Conservation (phyloP, 2,113 vertebrate genomes). For the Gallinago undulata region DNA sequence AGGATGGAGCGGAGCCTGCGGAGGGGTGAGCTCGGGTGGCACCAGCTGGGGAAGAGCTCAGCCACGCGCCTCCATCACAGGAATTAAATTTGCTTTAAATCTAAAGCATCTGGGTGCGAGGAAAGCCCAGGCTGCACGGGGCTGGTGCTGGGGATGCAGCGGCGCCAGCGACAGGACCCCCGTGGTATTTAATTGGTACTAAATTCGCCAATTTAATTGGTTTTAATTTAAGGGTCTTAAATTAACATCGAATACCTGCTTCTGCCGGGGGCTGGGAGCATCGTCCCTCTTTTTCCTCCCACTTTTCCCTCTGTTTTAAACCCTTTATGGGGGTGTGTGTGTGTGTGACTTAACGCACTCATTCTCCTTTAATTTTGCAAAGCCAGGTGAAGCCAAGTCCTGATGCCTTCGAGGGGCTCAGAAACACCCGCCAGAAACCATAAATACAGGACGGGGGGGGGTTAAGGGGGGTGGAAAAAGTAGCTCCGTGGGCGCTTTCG, state of each 20-base stretch:
- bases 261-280: neutral
- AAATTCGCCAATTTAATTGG: neutral
- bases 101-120: accelerated
- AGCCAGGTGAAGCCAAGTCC: neutral
- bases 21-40: neutral
- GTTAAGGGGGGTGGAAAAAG: neutral
- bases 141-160: neutral
- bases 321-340: neutral
- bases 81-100: neutral
- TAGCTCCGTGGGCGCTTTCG: neutral
- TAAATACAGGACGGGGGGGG: neutral
- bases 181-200: neutral
- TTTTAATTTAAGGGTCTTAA: neutral
- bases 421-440: neutral
- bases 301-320: neutral
- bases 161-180: accelerated
- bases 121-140: accelerated
- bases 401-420: neutral
- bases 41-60: neutral
- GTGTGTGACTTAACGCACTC: accelerated
- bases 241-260: neutral
- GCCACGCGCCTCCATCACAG: accelerated
- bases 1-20: neutral
- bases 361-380: neutral
- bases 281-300: neutral